phyloP scores from a whole-genome alignment of 2,113 vertebrate genomes.

The Cacatua alba region DNA sequence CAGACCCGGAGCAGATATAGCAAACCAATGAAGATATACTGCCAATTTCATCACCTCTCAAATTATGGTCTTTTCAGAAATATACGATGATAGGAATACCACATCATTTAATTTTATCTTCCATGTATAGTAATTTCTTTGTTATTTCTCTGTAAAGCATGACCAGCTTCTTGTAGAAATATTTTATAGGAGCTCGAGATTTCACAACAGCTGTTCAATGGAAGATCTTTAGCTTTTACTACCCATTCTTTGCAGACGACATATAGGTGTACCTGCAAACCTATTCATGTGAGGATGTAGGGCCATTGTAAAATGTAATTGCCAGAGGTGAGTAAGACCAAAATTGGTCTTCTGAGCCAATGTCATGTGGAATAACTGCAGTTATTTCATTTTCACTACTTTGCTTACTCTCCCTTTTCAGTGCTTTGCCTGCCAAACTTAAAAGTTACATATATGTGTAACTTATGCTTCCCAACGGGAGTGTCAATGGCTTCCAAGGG shows the following conservation, averaged over 20 bases:
- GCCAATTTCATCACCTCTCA: slow-evolving; percentile 63
- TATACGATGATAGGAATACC: slow-evolving; percentile 17
- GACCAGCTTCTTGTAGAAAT: slow-evolving; percentile 49
- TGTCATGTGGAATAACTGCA: not conserved
- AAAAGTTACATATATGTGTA: rapidly evolving
- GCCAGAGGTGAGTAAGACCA: not conserved
- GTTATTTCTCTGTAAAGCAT: slow-evolving; percentile 55
- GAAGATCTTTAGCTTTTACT: slow-evolving; percentile 38
- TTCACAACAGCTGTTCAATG: slow-evolving; percentile 45
- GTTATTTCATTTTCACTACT: not conserved
- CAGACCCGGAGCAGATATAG: slow-evolving; percentile 20
- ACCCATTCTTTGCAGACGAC: not conserved
- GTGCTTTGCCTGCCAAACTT: not conserved
- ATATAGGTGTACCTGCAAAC: not conserved
- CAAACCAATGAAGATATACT: slow-evolving; percentile 68
- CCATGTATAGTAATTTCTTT: slow-evolving; percentile 26
- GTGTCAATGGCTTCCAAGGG: rapidly evolving
- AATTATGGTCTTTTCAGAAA: slow-evolving; percentile 63
- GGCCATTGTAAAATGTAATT: slow-evolving; percentile 15
- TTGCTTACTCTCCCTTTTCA: not conserved
- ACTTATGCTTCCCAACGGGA: not conserved
- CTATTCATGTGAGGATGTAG: not conserved
- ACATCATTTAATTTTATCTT: slow-evolving; percentile 69
- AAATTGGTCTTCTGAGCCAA: not conserved
- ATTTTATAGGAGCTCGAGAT: slow-evolving; percentile 53